These are phyloP conservation scores for Harpagoxenus sublaevis DNA, from an alignment of 2,888 invertebrate genomes.

Conservation along the genomic window DNA sequence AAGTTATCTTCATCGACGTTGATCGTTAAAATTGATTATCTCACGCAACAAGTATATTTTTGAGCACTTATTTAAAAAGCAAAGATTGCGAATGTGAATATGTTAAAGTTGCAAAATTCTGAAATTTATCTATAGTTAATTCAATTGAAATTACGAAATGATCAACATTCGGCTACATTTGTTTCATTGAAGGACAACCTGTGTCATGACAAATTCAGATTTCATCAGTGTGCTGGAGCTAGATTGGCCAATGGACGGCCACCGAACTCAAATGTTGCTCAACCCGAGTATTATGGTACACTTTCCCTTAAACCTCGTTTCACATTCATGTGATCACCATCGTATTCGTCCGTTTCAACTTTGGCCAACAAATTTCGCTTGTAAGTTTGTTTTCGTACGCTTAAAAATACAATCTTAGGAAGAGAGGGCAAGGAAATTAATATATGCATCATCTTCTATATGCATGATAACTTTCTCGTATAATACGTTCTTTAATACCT, in stretches of 20 bases:
- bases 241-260: slow-evolving; percentile 47
- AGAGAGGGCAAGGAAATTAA: not conserved
- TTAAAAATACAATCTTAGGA: not conserved
- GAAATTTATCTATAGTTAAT: not conserved
- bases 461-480: not conserved
- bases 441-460: not conserved
- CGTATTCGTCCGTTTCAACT: slow-evolving; percentile 32
- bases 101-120: not conserved
- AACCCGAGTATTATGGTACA: slow-evolving; percentile 80
- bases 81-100: not conserved
- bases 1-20: not conserved
- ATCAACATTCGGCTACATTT: not conserved
- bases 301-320: slow-evolving; percentile 82
- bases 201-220: not conserved
- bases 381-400: not conserved
- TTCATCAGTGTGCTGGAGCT: slow-evolving; percentile 20
- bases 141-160: not conserved
- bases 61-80: not conserved
- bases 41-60: not conserved
- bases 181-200: not conserved
- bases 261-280: slow-evolving; percentile 77
- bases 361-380: not conserved
- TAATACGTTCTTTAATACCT: not conserved
- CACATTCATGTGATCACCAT: slow-evolving; percentile 62
- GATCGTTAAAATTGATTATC: not conserved